Base-by-base conservation (phyloP, 2,113 vertebrate genomes). In the Hemiprocne comata region DNA sequence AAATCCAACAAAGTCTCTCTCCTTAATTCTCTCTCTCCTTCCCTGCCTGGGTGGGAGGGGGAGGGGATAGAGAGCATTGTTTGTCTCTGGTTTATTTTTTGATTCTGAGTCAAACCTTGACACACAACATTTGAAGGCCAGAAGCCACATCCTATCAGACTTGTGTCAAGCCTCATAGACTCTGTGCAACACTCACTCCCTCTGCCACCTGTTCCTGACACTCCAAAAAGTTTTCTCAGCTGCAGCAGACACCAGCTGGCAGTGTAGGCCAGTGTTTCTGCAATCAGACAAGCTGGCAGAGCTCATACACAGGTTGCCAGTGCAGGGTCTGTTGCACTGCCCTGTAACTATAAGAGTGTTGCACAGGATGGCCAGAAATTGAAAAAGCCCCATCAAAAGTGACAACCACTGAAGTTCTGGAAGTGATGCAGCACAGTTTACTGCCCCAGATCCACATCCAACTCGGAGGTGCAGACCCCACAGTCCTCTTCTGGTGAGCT, bases 401-500 rank as follows among this genome's bases (percentile, higher is more conserved):
- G 28, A 13, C 23, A 15, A 24, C 25, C 24, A 6, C 28, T 21
- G 29, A n/a, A 2, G 20, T 58, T 65, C 16, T 51, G 19, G 44
- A 76, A 65, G 13, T 16, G 16, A 8, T 23, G 11, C 42, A 44
- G 33, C 28, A 38, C 0, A 0, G 13, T 17, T 57, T 64, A 44
- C 28, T 46, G 33, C 33, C 14, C 15, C 71, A 65, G 36, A 38
- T 31, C 11, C 17, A 20, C 7, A 1, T 55, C 16, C 64, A 82
- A 10, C 20, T 38, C 33, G n/a, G 33, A 55, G 17, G 7, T 36
- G 34, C 50, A n/a, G 36, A 57, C 8, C 9, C 25, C 33, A 31
- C 0, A 0, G 8, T 14, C 4, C 25, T 76, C n/a, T 54, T 64
- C 51, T 69, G 40, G 24, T 58, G 72, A 50, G 53, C 38, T 85